phyloP scores from a whole-genome alignment of 2,797 vertebrate genomes.

The Agapornis canus region DNA sequence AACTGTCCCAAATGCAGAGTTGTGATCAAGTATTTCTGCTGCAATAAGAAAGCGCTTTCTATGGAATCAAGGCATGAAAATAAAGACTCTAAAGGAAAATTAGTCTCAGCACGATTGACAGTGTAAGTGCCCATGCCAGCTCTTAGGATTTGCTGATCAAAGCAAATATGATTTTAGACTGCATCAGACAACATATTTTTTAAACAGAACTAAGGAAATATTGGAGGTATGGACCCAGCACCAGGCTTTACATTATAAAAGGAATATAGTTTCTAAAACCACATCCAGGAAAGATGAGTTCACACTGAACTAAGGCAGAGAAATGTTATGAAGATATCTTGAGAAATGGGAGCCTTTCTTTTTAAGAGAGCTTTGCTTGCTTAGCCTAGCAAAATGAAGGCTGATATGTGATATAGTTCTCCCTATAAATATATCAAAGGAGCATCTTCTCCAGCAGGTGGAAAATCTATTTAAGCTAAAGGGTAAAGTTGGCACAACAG shows the following conservation, averaged over 20 bases:
- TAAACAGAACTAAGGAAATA: not conserved
- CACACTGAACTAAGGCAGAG: not conserved
- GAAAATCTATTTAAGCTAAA: slow-evolving; percentile 36
- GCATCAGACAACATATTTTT: not conserved
- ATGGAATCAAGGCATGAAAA: not conserved
- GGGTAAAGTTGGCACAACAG: not conserved
- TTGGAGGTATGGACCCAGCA: not conserved
- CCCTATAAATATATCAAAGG: slow-evolving; percentile 43
- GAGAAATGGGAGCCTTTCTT: not conserved
- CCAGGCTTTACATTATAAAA: not conserved
- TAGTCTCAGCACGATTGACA: not conserved
- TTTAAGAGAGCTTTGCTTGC: slow-evolving; percentile 6
- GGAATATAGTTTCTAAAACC: not conserved
- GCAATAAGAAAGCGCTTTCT: not conserved
- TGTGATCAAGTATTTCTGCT: not conserved
- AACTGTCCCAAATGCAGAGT: not conserved
- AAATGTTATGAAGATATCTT: not conserved
- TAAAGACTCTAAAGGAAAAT: not conserved
- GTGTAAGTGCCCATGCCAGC: not conserved
- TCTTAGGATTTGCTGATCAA: not conserved
- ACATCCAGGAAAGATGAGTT: not conserved
- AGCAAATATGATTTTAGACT: not conserved
- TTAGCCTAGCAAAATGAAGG: slow-evolving; percentile 44
- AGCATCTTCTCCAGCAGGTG: slow-evolving; percentile 28
- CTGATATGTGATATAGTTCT: slow-evolving; percentile 38